Percentiles rank a stretch among this genome's conserved stretches.
Conservation (phyloP, 2,888 invertebrate genomes). For the Nipponacmea schrenckii region DNA sequence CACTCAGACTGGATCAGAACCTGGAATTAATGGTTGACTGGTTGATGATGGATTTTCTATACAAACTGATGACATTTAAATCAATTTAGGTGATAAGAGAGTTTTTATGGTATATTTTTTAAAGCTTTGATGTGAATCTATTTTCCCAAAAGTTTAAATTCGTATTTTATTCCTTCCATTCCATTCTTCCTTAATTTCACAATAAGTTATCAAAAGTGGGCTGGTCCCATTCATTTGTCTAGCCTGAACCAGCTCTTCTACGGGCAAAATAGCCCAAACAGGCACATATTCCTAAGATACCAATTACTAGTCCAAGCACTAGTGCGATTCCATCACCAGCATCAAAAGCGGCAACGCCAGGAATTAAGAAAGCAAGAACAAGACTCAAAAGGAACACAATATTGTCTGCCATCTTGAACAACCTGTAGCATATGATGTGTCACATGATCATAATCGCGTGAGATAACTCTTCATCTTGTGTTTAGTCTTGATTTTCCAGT, state of each 20-base stretch:
- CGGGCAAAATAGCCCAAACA: slow-evolving; percentile 68
- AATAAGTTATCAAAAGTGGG: neutral
- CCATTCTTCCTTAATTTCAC: neutral
- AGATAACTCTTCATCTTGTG: too few relatives aligned
- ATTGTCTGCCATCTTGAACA: slow-evolving; percentile 51
- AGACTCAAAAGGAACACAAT: slow-evolving; percentile 36
- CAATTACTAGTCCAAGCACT: slow-evolving; percentile 66
- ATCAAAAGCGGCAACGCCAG: slow-evolving; percentile 65
- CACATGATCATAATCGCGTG: slow-evolving; percentile 30
- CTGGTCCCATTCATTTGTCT: neutral
- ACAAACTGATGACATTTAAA: too few relatives aligned
- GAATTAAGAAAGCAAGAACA: slow-evolving; percentile 48
- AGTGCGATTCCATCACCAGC: slow-evolving; percentile 68
- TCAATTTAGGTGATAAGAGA: too few relatives aligned
- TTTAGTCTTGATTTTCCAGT: too few relatives aligned
- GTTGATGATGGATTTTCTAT: too few relatives aligned
- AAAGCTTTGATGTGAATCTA: too few relatives aligned
- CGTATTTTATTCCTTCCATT: too few relatives aligned
- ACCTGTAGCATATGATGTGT: slow-evolving; percentile 40
- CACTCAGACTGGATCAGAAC: too few relatives aligned
- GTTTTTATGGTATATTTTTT: too few relatives aligned
- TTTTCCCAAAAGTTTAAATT: too few relatives aligned
- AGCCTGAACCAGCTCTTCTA: slow-evolving; percentile 40
- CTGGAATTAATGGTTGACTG: too few relatives aligned
- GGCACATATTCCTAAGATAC: slow-evolving; percentile 67